Evolutionary conservation across 2,888 invertebrate species (phyloP).

Genomic region (Meteorus cinctellus): DNA sequence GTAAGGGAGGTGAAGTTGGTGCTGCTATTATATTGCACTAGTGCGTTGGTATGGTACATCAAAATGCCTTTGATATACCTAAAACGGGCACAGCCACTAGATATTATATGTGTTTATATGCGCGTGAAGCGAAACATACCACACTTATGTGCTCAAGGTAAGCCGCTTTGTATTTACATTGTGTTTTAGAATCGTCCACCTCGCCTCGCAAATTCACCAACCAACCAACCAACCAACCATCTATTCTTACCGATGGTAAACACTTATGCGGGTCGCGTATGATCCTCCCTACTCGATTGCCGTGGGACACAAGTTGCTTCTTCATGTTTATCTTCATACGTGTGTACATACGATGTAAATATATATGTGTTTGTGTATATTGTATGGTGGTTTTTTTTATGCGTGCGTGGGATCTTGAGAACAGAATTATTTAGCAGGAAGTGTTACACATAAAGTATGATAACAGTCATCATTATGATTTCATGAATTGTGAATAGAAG

Average conservation of each 20-base stretch:
- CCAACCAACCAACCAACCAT: background rate
- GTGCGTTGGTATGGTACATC: conserved; percentile 18
- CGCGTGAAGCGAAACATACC: background rate
- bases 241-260: conserved; percentile 24
- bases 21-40: conserved; percentile 27
- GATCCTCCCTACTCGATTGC: conserved; percentile 1
- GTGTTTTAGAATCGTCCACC: conserved; percentile 54
- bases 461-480: background rate
- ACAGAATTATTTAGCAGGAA: background rate
- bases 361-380: background rate
- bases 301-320: conserved; percentile 13
- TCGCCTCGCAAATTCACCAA: conserved; percentile 11
- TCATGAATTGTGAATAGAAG: background rate
- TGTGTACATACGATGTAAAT: background rate
- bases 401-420: background rate
- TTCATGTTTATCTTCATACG: background rate
- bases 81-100: conserved; percentile 33
- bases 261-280: conserved; percentile 19
- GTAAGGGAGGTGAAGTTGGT: conserved; percentile 18
- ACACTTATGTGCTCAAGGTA: conserved; percentile 54
- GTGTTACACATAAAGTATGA: conserved; percentile 1
- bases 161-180: conserved; percentile 61
- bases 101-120: background rate
- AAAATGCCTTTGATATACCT: conserved; percentile 39
- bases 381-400: background rate